phyloP scores from a whole-genome alignment of 2,797 vertebrate genomes.

The Psittacula echo region DNA sequence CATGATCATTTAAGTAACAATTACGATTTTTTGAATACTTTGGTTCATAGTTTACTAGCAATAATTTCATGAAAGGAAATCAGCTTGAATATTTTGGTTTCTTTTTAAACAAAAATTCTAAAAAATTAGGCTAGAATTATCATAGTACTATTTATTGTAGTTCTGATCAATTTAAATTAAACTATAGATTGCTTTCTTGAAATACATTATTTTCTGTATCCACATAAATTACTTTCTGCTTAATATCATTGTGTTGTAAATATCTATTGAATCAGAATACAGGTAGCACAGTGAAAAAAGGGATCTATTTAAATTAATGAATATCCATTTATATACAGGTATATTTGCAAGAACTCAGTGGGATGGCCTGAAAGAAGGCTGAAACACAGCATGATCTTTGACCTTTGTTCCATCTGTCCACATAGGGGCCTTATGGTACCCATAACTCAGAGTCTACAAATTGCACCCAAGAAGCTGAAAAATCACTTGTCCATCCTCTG shows the following conservation, averaged over 20 bases:
- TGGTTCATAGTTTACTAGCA: not conserved
- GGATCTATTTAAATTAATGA: not conserved
- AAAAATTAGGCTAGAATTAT: not conserved
- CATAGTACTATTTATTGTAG: not conserved
- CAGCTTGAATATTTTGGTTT: not conserved
- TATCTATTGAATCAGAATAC: not conserved
- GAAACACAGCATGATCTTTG: not conserved
- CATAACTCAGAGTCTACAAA: not conserved
- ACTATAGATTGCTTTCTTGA: not conserved
- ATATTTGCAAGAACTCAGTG: not conserved
- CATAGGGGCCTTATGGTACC: not conserved
- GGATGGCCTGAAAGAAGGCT: not conserved
- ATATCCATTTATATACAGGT: not conserved
- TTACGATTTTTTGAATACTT: not conserved
- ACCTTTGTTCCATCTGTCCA: constrained; percentile 26
- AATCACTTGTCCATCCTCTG: not conserved
- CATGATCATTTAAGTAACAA: not conserved
- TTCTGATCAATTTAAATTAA: not conserved
- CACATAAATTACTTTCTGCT: not conserved
- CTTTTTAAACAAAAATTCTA: not conserved
- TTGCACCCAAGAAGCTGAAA: not conserved
- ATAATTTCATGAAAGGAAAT: not conserved
- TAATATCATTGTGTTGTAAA: not conserved
- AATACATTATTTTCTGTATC: not conserved
- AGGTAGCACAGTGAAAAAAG: not conserved